Conservation (phyloP, 2,797 vertebrate species). For the Simalia tracyae region DNA sequence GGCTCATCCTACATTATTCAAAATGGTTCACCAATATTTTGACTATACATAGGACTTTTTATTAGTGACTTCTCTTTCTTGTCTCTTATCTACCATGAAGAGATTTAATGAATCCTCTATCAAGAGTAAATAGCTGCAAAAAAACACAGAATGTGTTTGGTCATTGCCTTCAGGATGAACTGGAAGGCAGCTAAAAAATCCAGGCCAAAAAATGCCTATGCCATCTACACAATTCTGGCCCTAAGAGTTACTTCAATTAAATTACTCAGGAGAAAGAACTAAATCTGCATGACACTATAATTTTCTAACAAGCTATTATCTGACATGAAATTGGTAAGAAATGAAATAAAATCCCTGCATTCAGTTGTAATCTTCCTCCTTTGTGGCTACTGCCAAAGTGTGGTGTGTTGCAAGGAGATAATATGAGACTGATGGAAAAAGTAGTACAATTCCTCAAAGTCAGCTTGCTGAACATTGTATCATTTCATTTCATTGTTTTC, state of each 20-base stretch:
- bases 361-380: slow-evolving; percentile 70
- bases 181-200: slow-evolving; percentile 26
- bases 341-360: slow-evolving; percentile 72
- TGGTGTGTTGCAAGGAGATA: slow-evolving; percentile 70
- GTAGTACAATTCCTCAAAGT: slow-evolving; percentile 67
- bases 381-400: slow-evolving; percentile 63
- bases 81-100: not conserved
- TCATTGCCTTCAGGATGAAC: slow-evolving; percentile 21
- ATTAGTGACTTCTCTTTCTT: not conserved
- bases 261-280: slow-evolving; percentile 58
- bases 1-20: slow-evolving; percentile 8
- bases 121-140: not conserved
- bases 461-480: slow-evolving; percentile 65
- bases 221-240: slow-evolving; percentile 32
- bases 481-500: slow-evolving; percentile 66
- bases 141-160: slow-evolving; percentile 15
- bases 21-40: not conserved
- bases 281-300: slow-evolving; percentile 64
- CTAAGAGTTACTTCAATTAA: slow-evolving; percentile 59
- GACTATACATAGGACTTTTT: not conserved
- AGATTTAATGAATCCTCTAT: not conserved
- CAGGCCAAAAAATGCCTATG: slow-evolving; percentile 13
- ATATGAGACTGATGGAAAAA: slow-evolving; percentile 74
- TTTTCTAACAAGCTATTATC: slow-evolving; percentile 73
- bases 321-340: slow-evolving; percentile 74